Base-by-base conservation (phyloP, 2,888 invertebrate species). In the Scelioninae gen. 1 region DNA sequence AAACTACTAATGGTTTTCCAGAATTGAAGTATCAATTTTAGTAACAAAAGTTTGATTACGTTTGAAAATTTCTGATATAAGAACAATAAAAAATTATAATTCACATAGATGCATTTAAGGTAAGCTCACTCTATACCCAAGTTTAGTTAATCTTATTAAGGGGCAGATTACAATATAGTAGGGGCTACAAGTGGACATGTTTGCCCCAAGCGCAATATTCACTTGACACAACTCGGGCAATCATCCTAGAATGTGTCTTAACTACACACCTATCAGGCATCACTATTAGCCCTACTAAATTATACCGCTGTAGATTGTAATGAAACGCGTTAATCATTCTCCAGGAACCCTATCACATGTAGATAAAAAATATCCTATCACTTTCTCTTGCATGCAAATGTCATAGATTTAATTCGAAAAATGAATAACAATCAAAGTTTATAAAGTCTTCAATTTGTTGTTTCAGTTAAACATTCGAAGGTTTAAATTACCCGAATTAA, bases 161-260 rank as follows among this genome's bases (percentile, higher is more conserved):
- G 34, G 31, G 6, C 10, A 16, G 58, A 71, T 79, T 65, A 79
- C 34, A 51, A 51, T 72, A 79, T 71, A 55, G 32, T 29, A 49
- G 47, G 34, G 66, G 51, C 16, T 58, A 32, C 49, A 32, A 66
- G 58, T 65, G 51, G 71, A 72, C 71, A 65, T 66, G 71, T 72
- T 79, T 79, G 65, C 78, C 71, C 43, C 65, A 49, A 72, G 78
- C 71, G 58, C 38, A 43, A 58, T 79, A 72, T 72, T 72, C 63
- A 10, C 77, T 69, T 77, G 68, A 69, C 68, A 77, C 38, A 62
- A 69, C 62, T 15, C 58, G 58, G 71, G 69, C 62, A 63, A 78
- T 78, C 68, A 63, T 69, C 69, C 40, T 71, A 53, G 56, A 78
- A 60, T 51, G 69, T 72, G 56, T 65, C 55, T 79, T 56, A 71